Percentiles rank a stretch among this genome's conserved stretches.
These are phyloP conservation scores for Scolopax bukidnonensis DNA, from an alignment of 2,797 vertebrate species.

Conservation along the genomic window DNA sequence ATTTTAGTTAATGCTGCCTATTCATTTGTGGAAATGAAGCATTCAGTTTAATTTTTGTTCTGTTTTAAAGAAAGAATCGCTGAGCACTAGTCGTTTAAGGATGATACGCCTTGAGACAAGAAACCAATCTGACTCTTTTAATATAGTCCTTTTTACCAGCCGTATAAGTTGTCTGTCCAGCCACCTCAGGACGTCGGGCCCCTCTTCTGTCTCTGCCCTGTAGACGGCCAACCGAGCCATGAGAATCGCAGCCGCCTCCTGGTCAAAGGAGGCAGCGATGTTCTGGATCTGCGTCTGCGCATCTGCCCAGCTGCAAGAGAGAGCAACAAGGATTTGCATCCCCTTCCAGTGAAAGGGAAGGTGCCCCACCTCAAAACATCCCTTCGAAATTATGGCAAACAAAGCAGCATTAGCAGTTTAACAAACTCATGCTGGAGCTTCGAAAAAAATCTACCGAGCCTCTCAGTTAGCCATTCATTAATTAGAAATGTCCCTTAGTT, in stretches of 20 bases:
- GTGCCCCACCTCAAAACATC: not conserved
- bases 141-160: constrained; percentile 79
- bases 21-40: not conserved
- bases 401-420: not conserved
- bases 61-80: not conserved
- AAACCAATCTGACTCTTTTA: not conserved
- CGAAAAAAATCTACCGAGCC: not conserved
- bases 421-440: not conserved
- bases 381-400: not conserved
- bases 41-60: not conserved
- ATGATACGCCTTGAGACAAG: not conserved
- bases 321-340: not conserved
- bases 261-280: constrained; percentile 95
- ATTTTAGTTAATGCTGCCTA: not conserved
- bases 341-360: not conserved
- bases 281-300: constrained; percentile 95
- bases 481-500: not conserved
- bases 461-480: not conserved
- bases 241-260: constrained; percentile 94
- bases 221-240: constrained; percentile 96
- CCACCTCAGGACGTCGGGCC: constrained; percentile 96
- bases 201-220: constrained; percentile 94
- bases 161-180: constrained; percentile 95
- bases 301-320: constrained; percentile 90
- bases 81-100: not conserved